A percentile compares a stretch with the other conserved stretches of the same genome.
Evolutionary conservation across 2,888 invertebrate genomes (phyloP).

Genomic region (Drosophila eohydei): DNA sequence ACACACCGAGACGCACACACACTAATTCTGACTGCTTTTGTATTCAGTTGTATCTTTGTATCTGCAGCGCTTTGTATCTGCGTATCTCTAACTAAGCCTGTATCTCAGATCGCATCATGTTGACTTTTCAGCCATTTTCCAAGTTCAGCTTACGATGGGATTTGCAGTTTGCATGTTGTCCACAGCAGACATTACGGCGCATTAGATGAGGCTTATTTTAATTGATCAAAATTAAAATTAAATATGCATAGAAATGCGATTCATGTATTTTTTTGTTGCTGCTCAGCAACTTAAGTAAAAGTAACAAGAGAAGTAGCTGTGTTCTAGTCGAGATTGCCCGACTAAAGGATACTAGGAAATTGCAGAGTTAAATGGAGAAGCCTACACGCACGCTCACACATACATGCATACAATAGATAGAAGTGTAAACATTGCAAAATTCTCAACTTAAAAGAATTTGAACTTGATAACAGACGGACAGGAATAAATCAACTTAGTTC

Average conservation of each 20-base stretch:
- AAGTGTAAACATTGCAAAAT: too few relatives aligned
- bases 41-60: slow-evolving; percentile 15
- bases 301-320: neutral
- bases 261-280: neutral
- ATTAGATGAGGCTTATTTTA: slow-evolving; percentile 71
- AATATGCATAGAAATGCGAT: slow-evolving; percentile 47
- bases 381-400: too few relatives aligned
- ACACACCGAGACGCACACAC: slow-evolving; percentile 1
- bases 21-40: slow-evolving; percentile 23
- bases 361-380: too few relatives aligned
- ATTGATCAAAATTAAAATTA: slow-evolving; percentile 69
- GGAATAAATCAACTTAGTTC: too few relatives aligned
- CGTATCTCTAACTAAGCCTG: slow-evolving; percentile 34
- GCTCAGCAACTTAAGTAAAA: too few relatives aligned
- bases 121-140: slow-evolving; percentile 73
- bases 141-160: slow-evolving; percentile 71
- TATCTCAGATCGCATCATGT: slow-evolving; percentile 51
- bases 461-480: too few relatives aligned
- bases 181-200: slow-evolving; percentile 66
- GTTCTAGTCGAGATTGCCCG: neutral
- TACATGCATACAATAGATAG: too few relatives aligned
- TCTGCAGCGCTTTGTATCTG: slow-evolving; percentile 17
- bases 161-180: slow-evolving; percentile 52
- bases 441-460: too few relatives aligned
- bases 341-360: neutral